phyloP scores from a whole-genome alignment of 2,797 vertebrate species.

The Ateles fusciceps region DNA sequence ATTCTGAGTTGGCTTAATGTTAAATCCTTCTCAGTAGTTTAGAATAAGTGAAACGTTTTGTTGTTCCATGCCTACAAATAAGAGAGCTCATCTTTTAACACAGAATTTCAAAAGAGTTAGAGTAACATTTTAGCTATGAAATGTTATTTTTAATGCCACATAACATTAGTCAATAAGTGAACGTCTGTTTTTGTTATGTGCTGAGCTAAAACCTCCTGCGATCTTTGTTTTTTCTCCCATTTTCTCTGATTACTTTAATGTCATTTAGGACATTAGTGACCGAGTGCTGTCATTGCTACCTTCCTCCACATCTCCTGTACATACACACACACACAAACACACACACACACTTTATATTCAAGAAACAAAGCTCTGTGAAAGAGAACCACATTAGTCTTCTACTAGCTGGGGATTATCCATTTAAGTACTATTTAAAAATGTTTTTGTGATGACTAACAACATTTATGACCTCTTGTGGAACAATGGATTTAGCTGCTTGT shows the following conservation, averaged over 20 bases:
- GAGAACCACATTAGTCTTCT: background rate
- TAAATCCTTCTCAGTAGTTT: constrained; percentile 1
- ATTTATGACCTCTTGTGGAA: background rate
- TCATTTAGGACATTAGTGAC: constrained; percentile 4
- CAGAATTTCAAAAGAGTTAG: constrained; percentile 37
- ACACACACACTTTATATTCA: background rate
- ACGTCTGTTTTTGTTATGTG: constrained; percentile 39
- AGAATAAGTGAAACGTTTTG: background rate
- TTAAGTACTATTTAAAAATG: constrained; percentile 9
- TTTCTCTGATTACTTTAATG: constrained; percentile 9
- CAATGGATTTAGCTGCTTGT: background rate
- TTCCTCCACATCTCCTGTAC: background rate
- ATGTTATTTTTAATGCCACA: constrained; percentile 59
- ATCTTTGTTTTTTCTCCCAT: background rate
- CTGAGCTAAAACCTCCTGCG: background rate
- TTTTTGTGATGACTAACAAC: background rate
- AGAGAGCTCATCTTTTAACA: constrained; percentile 32
- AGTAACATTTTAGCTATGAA: background rate
- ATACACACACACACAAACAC: background rate
- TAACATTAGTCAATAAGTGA: constrained; percentile 39
- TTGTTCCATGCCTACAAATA: background rate
- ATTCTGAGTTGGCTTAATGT: background rate
- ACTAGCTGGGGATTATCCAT: background rate
- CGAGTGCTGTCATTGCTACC: fast-evolving
- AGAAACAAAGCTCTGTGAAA: constrained; percentile 57